Conservation (phyloP, 2,888 invertebrate species). For the Pemphredon lugubris region DNA sequence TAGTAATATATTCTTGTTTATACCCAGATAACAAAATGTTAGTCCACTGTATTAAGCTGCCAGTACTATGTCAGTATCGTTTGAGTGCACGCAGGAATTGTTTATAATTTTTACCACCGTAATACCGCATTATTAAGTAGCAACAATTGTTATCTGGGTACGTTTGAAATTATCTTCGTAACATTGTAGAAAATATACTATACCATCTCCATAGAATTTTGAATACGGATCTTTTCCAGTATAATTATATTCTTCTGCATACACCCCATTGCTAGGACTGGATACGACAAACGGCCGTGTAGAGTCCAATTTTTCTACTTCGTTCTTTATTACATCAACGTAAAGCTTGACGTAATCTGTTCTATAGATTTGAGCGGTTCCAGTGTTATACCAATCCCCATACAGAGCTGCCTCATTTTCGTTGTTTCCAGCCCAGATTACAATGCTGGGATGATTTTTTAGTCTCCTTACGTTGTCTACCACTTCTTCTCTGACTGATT, state of each 20-base stretch:
- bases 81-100: too few species aligned
- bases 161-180: too few species aligned
- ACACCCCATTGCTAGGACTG: slow-evolving; percentile 94
- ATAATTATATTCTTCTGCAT: slow-evolving; percentile 88
- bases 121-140: too few species aligned
- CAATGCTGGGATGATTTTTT: slow-evolving; percentile 92
- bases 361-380: slow-evolving; percentile 84
- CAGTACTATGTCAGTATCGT: too few species aligned
- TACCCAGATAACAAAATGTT: too few species aligned
- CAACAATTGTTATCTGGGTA: too few species aligned
- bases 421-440: slow-evolving; percentile 97
- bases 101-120: too few species aligned
- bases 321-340: slow-evolving; percentile 87
- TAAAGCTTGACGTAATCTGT: slow-evolving; percentile 92
- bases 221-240: slow-evolving; percentile 90
- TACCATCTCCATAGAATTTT: slow-evolving; percentile 92
- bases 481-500: slow-evolving; percentile 89
- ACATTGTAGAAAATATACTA: slow-evolving; percentile 16
- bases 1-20: too few species aligned
- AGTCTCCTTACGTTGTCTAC: slow-evolving; percentile 91
- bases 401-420: slow-evolving; percentile 96
- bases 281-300: slow-evolving; percentile 89
- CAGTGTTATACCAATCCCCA: slow-evolving; percentile 88
- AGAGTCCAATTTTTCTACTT: slow-evolving; percentile 85
- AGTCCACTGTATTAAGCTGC: too few species aligned